These are phyloP conservation scores for Pseudoips prasinana DNA, from an alignment of 2,888 invertebrate genomes.

Conservation along the genomic window DNA sequence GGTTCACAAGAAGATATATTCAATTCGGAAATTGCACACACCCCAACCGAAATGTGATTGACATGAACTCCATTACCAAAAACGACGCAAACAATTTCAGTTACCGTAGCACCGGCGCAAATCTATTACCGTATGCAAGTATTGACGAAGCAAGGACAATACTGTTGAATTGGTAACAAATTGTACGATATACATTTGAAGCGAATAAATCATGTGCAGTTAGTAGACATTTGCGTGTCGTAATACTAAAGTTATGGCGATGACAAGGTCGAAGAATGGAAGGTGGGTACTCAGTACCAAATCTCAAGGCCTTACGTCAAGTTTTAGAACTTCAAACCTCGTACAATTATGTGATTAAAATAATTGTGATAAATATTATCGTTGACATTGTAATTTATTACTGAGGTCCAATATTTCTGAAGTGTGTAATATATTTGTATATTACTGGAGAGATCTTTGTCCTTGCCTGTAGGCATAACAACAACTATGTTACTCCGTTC, in stretches of 20 bases:
- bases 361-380: conserved; percentile 10
- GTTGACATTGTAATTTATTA: background rate
- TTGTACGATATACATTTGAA: conserved; percentile 42
- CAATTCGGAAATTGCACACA: conserved; percentile 23
- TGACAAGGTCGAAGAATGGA: conserved; percentile 56
- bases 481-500: too few species aligned
- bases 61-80: conserved; percentile 52
- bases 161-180: conserved; percentile 40
- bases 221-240: conserved; percentile 73
- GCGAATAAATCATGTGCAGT: conserved; percentile 63
- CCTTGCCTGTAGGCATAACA: too few species aligned
- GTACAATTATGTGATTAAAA: conserved; percentile 12
- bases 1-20: conserved; percentile 19
- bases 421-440: too few species aligned
- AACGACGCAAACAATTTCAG: conserved; percentile 52
- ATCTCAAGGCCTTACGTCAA: conserved; percentile 26
- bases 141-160: conserved; percentile 29
- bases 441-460: too few species aligned
- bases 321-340: conserved; percentile 13
- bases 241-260: conserved; percentile 63
- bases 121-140: conserved; percentile 40
- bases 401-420: background rate
- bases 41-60: conserved; percentile 20
- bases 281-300: conserved; percentile 13
- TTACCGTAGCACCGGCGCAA: conserved; percentile 23